Conservation (phyloP, 2,797 vertebrate genomes). For the Cryptoblepharus egeriae region DNA sequence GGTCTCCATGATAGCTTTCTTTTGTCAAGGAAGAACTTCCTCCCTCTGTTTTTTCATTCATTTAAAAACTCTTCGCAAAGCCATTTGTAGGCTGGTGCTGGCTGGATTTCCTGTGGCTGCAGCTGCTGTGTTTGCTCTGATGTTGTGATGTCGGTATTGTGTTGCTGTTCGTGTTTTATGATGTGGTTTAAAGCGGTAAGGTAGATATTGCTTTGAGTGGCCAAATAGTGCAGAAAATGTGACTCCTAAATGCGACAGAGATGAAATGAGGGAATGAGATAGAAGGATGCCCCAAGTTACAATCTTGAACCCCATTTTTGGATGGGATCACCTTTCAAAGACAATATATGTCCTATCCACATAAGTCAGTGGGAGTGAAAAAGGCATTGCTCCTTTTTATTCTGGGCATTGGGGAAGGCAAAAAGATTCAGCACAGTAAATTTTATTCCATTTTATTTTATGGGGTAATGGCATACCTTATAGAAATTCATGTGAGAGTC, state of each 20-base stretch:
- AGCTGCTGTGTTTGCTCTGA: background rate
- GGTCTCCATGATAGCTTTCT: background rate
- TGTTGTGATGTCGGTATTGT: background rate
- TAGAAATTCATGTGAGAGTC: background rate
- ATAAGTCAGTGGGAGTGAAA: background rate
- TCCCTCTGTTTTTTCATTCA: background rate
- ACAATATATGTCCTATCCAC: background rate
- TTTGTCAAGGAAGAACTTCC: background rate
- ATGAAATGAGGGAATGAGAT: background rate
- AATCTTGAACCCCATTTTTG: background rate
- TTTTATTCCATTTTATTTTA: background rate
- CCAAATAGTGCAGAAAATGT: background rate
- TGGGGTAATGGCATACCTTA: background rate
- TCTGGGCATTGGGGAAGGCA: background rate
- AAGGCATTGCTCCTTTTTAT: background rate
- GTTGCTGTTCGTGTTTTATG: background rate
- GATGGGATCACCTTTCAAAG: background rate
- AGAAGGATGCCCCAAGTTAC: background rate
- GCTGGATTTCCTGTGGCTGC: background rate
- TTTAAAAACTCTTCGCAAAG: background rate
- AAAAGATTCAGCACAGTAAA: background rate
- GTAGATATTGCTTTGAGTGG: background rate
- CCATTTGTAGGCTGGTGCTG: background rate
- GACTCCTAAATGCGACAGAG: background rate
- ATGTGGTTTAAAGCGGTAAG: background rate